phyloP scores from a whole-genome alignment of 2,888 invertebrate genomes.

The Neoscelio sp. region DNA sequence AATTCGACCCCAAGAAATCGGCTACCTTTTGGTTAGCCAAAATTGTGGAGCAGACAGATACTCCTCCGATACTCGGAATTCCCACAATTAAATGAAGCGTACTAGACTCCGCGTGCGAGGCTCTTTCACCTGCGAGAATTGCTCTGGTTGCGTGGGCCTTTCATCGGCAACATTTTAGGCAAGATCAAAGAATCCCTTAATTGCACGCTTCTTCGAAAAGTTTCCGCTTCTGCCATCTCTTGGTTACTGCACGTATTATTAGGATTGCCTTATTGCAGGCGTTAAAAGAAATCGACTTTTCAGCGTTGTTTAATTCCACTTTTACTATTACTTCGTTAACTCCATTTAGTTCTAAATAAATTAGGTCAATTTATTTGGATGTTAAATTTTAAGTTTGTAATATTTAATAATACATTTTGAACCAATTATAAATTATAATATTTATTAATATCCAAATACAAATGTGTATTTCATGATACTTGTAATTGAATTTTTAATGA shows the following conservation, averaged over 20 bases:
- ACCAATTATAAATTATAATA: no score
- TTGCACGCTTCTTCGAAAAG: conserved; percentile 70
- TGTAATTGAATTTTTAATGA: no score
- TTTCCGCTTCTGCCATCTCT: conserved; percentile 74
- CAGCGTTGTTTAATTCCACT: conserved; percentile 47
- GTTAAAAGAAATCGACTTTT: conserved; percentile 49
- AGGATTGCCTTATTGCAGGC: conserved; percentile 64
- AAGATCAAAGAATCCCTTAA: conserved; percentile 81
- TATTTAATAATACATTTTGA: no score
- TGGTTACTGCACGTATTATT: conserved; percentile 70
- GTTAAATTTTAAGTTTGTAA: conserved; percentile 14
- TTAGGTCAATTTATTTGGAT: conserved; percentile 30
- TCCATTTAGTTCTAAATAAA: conserved; percentile 42
- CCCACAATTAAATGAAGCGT: conserved; percentile 81
- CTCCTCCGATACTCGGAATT: conserved; percentile 74
- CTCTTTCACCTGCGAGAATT: conserved; percentile 79
- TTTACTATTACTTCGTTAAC: conserved; percentile 40
- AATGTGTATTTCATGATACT: no score
- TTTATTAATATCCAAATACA: no score
- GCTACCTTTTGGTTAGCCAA: conserved; percentile 66
- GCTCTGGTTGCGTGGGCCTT: conserved; percentile 79
- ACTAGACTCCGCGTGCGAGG: conserved; percentile 72
- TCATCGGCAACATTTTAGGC: conserved; percentile 79
- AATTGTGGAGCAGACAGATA: conserved; percentile 65
- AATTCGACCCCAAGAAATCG: conserved; percentile 64